Evolutionary conservation across 2,888 invertebrate genomes (phyloP).

Genomic region (Athalia circularis): DNA sequence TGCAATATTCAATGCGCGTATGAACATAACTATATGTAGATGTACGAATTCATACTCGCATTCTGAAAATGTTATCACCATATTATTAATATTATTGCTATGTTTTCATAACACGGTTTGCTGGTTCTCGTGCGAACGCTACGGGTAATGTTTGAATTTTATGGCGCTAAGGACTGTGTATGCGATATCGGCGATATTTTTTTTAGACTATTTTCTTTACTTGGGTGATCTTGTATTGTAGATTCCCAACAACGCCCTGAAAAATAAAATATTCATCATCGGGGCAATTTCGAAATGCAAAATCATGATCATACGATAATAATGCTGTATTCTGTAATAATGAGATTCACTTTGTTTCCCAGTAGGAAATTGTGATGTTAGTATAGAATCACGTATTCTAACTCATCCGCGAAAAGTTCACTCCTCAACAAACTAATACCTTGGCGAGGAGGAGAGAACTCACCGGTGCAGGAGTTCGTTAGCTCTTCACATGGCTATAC

Average conservation of each 20-base stretch:
- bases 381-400: constrained; percentile 14
- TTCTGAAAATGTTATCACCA: background rate
- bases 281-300: no score
- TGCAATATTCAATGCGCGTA: constrained; percentile 11
- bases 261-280: no score
- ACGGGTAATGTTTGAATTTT: no score
- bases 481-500: background rate
- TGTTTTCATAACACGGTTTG: no score
- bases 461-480: background rate
- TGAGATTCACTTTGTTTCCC: background rate
- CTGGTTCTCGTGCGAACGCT: no score
- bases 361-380: background rate
- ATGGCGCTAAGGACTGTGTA: no score
- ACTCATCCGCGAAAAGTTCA: constrained; percentile 7
- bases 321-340: background rate
- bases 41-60: background rate
- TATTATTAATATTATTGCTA: no score
- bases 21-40: background rate
- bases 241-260: no score
- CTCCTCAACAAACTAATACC: background rate
- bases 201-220: no score
- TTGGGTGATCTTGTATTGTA: no score
- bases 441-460: background rate
- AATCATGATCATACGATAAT: no score
- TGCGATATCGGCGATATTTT: no score